Evolutionary conservation across 1,140 invertebrate species (phyloP), one percentile per base, ranked within the genome.

Genomic region (Leptinotarsa lineolata): DNA sequence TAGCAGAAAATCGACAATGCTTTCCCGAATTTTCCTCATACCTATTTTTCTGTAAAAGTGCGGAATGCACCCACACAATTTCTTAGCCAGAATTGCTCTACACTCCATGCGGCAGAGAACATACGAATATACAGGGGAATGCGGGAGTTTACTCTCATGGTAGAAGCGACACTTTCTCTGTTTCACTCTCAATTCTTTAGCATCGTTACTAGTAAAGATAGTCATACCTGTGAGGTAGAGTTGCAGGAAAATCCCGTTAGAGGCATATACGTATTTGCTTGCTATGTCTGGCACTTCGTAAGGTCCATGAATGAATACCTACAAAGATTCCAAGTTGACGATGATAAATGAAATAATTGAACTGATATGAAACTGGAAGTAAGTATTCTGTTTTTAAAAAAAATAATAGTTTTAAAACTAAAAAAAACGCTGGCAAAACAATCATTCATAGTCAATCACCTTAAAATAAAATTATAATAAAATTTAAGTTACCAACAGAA

Each of bases 31-130:
- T 61, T 60, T 30, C 22, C 30, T 71, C 45, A 72, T 79, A 88
- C 87, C 84, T 68, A 86, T 81, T 54, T 73, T 82, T 74, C 87
- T 85, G 70, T 90, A 90, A 75, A 92, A 92, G 81, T 91, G 88
- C 0, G 91, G 90, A 30, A 91, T 82, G 80, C 91, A 92, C 0
- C 86, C 83, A 78, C 91, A 92, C 22, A 89, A 85, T 70, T 86
- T 82, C 11, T 88, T 76, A 45, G 88, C 86, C 0, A 91, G 84
- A 39, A 85, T 82, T 74, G 90, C 86, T 15, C 91, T 85, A 68
- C 91, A 92, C 76, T 92, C 90, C 81, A 89, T 89, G 3, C 90
- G 83, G 75, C 91, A 92, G 72, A 91, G 81, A 0, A 87, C 89
- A 75, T 91, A 91, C 2, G 89, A 88, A 78, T 92, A 92, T 13